phyloP scores from a whole-genome alignment of 1,140 invertebrate species.

The Protaetia brevitarsis region DNA sequence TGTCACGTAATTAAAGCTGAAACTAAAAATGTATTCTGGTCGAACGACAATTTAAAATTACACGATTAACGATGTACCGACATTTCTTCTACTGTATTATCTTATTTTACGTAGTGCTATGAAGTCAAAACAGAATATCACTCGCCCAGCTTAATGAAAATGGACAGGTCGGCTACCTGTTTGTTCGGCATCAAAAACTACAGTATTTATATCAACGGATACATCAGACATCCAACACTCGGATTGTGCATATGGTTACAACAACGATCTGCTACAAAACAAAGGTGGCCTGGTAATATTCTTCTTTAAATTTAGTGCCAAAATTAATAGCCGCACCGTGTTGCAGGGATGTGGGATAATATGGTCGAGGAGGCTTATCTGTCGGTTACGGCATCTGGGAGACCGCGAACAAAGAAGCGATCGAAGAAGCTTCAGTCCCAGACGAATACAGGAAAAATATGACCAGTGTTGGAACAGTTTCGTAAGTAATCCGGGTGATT shows the following conservation, averaged over 20 bases:
- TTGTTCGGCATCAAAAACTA: constrained; percentile 91
- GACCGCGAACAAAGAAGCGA: constrained; percentile 88
- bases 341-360: constrained; percentile 81
- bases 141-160: constrained; percentile 73
- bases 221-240: constrained; percentile 76
- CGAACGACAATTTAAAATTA: no score
- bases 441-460: constrained; percentile 69
- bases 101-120: constrained; percentile 61
- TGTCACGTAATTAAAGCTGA: no score
- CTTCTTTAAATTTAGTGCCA: constrained; percentile 12
- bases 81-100: no score
- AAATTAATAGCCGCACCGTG: constrained; percentile 1
- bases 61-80: no score
- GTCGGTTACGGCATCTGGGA: constrained; percentile 83
- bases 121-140: constrained; percentile 73
- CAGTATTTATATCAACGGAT: constrained; percentile 93
- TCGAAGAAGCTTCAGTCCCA: constrained; percentile 88
- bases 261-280: constrained; percentile 83
- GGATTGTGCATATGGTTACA: constrained; percentile 92
- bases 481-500: no score
- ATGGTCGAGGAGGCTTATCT: constrained; percentile 89
- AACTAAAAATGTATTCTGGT: no score
- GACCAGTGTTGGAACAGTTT: constrained; percentile 78
- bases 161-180: constrained; percentile 89
- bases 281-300: constrained; percentile 81